Evolutionary conservation across 2,113 vertebrate genomes (phyloP).

Genomic region (Guaruba guarouba): DNA sequence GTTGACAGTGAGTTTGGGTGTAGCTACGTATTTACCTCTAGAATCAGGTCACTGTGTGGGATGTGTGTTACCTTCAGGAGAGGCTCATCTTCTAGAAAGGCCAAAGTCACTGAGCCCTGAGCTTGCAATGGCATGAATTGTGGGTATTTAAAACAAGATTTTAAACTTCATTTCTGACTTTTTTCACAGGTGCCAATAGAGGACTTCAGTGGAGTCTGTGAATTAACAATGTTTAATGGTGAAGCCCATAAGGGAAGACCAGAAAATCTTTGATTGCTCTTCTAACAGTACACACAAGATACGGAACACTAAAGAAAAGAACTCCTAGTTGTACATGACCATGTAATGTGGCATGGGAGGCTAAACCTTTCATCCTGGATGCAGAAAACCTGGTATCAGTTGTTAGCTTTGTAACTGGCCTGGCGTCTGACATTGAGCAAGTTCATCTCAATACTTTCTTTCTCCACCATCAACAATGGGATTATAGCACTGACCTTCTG

Average conservation of each 20-base stretch:
- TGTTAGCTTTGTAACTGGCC: neutral
- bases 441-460: neutral
- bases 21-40: neutral
- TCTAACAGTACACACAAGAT: neutral
- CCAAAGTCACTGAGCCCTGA: neutral
- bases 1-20: neutral
- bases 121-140: neutral
- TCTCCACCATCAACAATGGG: neutral
- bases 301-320: neutral
- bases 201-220: neutral
- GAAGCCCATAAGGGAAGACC: neutral
- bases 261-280: neutral
- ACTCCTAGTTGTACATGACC: neutral
- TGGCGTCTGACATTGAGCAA: neutral
- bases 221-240: neutral
- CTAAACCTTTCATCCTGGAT: neutral
- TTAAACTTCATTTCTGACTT: too few relatives aligned
- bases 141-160: too few relatives aligned
- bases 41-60: neutral
- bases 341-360: rapidly evolving
- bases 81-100: neutral
- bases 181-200: too few relatives aligned
- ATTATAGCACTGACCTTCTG: neutral
- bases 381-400: neutral
- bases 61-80: neutral